A percentile compares a stretch with the other conserved stretches of the same genome.
phyloP scores from a whole-genome alignment of 2,888 invertebrate genomes.

The Diplolepis rosae region DNA sequence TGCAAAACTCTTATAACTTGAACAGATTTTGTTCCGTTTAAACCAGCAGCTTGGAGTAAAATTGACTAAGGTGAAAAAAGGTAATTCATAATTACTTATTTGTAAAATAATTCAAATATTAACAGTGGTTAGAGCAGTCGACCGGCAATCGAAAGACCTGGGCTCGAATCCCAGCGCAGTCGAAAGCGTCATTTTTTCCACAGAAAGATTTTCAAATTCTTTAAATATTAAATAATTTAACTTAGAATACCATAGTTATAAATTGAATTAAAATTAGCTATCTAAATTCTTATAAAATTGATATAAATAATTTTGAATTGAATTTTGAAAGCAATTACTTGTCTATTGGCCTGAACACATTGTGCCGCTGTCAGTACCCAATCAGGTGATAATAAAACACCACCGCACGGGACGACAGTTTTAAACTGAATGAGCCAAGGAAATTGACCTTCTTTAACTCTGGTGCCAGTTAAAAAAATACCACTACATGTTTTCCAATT shows the following conservation, averaged over 20 bases:
- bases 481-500: slow-evolving; percentile 42
- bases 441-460: slow-evolving; percentile 53
- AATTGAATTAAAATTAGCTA: too few relatives aligned
- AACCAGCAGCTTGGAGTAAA: slow-evolving; percentile 50
- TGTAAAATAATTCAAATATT: neutral
- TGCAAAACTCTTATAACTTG: slow-evolving; percentile 55
- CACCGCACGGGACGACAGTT: slow-evolving; percentile 58
- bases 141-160: too few relatives aligned
- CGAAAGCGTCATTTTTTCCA: too few relatives aligned
- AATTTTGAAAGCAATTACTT: slow-evolving; percentile 54
- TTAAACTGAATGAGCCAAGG: slow-evolving; percentile 61
- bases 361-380: slow-evolving; percentile 61
- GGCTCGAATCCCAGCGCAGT: too few relatives aligned
- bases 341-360: slow-evolving; percentile 57
- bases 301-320: too few relatives aligned
- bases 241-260: too few relatives aligned
- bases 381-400: slow-evolving; percentile 56
- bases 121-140: too few relatives aligned
- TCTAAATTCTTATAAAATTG: too few relatives aligned
- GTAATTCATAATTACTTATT: slow-evolving; percentile 15
- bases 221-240: too few relatives aligned
- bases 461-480: slow-evolving; percentile 45
- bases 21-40: slow-evolving; percentile 51
- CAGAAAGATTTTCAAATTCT: too few relatives aligned
- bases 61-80: slow-evolving; percentile 50